These are phyloP conservation scores for Bombus pascuorum DNA, from an alignment of 1,140 invertebrate species.

Conservation along the genomic window DNA sequence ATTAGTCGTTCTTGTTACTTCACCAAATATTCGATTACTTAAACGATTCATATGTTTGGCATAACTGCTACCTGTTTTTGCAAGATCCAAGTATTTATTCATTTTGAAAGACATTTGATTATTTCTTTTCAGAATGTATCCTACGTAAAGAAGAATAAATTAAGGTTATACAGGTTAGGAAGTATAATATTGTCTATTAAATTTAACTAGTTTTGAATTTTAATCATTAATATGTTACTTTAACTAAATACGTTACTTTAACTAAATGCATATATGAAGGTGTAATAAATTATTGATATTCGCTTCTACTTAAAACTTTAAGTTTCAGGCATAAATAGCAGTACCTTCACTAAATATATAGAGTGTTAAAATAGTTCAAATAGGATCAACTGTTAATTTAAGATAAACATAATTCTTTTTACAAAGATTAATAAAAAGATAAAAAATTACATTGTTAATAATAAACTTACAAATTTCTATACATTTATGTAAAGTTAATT, in stretches of 20 bases:
- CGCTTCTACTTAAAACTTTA: background rate
- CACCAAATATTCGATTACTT: conserved; percentile 94
- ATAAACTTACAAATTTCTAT: background rate
- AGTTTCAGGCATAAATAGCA: background rate
- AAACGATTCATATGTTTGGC: conserved; percentile 92
- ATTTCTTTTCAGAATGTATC: background rate
- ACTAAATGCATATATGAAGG: background rate
- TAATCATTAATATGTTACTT: background rate
- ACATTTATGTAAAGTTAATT: background rate
- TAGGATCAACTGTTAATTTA: background rate
- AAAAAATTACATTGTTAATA: background rate
- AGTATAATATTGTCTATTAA: no score
- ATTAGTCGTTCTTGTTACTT: conserved; percentile 90
- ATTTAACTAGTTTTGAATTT: background rate
- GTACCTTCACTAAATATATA: background rate
- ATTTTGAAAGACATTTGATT: conserved; percentile 40
- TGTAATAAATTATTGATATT: background rate
- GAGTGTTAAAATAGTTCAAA: background rate
- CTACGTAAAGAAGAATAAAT: background rate
- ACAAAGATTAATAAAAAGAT: background rate
- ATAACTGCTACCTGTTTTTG: conserved; percentile 89
- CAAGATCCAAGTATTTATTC: conserved; percentile 88
- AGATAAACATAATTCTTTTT: background rate
- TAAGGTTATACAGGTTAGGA: conserved; percentile 7
- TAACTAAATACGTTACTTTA: background rate